Base-by-base conservation (phyloP, 2,113 vertebrate species). In the Proteles cristata region DNA sequence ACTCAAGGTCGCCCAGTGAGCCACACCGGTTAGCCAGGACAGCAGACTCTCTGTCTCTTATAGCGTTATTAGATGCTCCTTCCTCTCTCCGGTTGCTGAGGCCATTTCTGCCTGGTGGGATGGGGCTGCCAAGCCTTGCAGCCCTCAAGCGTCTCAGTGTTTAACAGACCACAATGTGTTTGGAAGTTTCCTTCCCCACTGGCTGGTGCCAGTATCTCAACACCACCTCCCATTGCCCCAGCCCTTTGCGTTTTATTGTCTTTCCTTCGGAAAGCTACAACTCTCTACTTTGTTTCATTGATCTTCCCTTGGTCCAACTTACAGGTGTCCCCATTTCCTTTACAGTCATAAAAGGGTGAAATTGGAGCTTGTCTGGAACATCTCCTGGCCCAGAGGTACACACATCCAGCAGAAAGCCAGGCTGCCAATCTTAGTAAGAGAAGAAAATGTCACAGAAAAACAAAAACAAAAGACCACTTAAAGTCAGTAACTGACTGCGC, bases 11-110 rank as follows among this genome's bases (percentile, higher is more conserved):
- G 86, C 39, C 58, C n/a, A 28, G 0, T 31, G 85, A 93, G 48
- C 87, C 23, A 43, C 31, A 5, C 48, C 33, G 8, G 28, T 31
- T 21, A 95, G 88, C 61, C 35, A 76, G 80, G 58, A 83, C 39
- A 25, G 69, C 90, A 92, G 95, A 94, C 92, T 86, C 11, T 23
- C 83, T 90, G 93, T 93, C 96, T 93, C 95, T 74, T 65, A 19
- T 3, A 65, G 63, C 43, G 21, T 86, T 95, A 55, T 88, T 43
- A 63, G 88, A 23, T 50, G 21, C 65, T 33, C 1, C 35, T 93
- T 89, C 55, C 65, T 48, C 66, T 45, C 65, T 73, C 11, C 43
- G 7, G 43, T 31, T 74, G 77, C 91, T 5, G 23, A 91, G 58
- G 86, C 48, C 61, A 53, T 35, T 76, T 50, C 69, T n/a, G 76